Evolutionary conservation across 2,797 vertebrate genomes (phyloP), one percentile per base, ranked within the genome.

Genomic region (Sebastes diploproa): DNA sequence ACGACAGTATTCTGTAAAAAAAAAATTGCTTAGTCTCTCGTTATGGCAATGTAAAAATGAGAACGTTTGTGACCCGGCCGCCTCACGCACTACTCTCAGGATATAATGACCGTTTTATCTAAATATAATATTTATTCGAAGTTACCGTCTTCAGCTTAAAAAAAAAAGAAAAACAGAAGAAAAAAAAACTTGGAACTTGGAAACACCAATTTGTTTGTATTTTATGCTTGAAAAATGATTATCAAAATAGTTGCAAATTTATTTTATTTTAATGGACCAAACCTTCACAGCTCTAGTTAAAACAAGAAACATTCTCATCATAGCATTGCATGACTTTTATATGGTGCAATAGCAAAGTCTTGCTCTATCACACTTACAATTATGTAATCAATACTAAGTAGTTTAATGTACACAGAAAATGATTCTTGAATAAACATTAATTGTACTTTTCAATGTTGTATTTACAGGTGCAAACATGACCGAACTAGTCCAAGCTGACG

Each of bases 391-490:
- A 56, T 56, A 65, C 14, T 30, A 7, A 27, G 11, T 42, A 38
- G 14, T 18, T 68, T 13, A 32, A 36, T 67, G 16, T 32, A 23
- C 13, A 4, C 4, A 23, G 16, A 25, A 61, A 46, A 0, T 18
- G 11, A 5, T 58, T 23, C 11, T 29, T 32, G 5, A 30, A 54
- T 30, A 52, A 38, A 54, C 61, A 46, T 52, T n/a, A 52, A 75
- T 29, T 75, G 2, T 34, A 8, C n/a, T 65, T 60, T 58, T 78
- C 7, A n/a, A 59, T 73, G 5, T 77, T 67, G 5, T 23, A n/a
- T 74, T 42, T 52, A 16, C 56, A 93, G 91, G 87, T 79, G 61
- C 18, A 63, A 27, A 75, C 71, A 14, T 6, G 59, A 75, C 52
- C n/a, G 38, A 60, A 34, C 62, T 16, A 27, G 23, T 72, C 60